A percentile compares a stretch with the other conserved stretches of the same genome.
These are phyloP conservation scores for Ceratosolen fusciceps DNA, from an alignment of 1,140 invertebrate genomes.

Conservation along the genomic window DNA sequence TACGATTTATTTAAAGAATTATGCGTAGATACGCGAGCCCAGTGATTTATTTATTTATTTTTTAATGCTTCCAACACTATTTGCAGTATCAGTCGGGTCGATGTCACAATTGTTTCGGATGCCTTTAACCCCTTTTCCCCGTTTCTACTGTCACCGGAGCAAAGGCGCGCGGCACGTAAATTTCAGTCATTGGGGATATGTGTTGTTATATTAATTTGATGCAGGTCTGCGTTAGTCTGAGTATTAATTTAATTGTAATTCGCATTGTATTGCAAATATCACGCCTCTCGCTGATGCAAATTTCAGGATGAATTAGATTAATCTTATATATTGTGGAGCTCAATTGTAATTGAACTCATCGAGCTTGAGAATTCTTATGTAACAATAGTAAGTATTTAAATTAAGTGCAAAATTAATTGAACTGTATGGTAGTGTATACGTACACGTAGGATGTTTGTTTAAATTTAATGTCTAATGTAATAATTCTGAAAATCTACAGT, in stretches of 20 bases:
- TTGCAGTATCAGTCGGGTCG: background rate
- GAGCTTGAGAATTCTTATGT: no score
- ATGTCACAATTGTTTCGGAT: constrained; percentile 19
- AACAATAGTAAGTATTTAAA: no score
- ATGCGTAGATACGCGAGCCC: no score
- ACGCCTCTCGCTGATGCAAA: background rate
- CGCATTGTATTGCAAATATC: constrained; percentile 32
- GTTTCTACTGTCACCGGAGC: background rate
- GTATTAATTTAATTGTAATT: constrained; percentile 36
- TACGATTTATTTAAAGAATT: no score
- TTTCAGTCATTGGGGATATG: background rate
- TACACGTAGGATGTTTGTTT: no score
- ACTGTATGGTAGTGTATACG: no score
- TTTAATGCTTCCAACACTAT: constrained; percentile 14
- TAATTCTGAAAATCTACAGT: no score
- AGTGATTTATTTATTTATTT: no score
- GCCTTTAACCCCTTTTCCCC: background rate
- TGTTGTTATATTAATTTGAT: constrained; percentile 34
- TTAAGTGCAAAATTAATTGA: no score
- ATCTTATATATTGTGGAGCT: background rate
- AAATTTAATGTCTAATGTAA: no score
- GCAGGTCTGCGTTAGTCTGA: background rate
- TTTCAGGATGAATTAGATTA: constrained; percentile 26
- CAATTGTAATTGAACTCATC: no score
- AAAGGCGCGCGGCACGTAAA: background rate